Evolutionary conservation across 2,113 vertebrate genomes (phyloP), one percentile per base, ranked within the genome.

Genomic region (Laticauda colubrina): DNA sequence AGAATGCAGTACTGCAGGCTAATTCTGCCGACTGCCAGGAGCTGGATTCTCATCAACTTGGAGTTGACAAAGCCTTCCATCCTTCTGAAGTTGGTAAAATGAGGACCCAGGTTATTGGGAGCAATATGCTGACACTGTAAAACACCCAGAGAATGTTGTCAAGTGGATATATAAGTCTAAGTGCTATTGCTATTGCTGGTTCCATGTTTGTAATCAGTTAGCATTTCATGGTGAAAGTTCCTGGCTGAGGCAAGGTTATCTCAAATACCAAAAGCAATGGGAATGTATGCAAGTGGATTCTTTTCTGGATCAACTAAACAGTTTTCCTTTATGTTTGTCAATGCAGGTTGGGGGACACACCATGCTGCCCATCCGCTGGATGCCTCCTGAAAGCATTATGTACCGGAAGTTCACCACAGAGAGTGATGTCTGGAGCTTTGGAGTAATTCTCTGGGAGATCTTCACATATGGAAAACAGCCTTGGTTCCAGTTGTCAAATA

Each of bases 351-450:
- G 99, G 97, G 99, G 99, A 95, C 99, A 99, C 91, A 99, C 99
- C 95, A 99, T 99, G 99, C 98, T 99, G 94, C 99, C 99, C 69
- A 99, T 99, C 85, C 99, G 99, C 94, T 99, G 99, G 99, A 99
- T 99, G 99, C 99, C 99, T 26, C 99, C 99, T 0, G 99, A 99
- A 96, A 99, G 99, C 97, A 99, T 99, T 97, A 99, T 99, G 99
- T 99, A 99, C 97, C 97, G 99, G 96, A 99, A 99, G 96, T 99
- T 99, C 98, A 99, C 99, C 51, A 99, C 99, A 0, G 99, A 99
- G 96, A 99, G 99, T 0, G 99, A 99, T 0, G 99, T 99, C 87
- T 99, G 99, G 99, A 99, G 99, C 97, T 99, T 99, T 2, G 99
- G 98, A 93, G 99, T 99, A 95, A 99, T 99, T 95, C 98, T 99